These are phyloP conservation scores for Ammospiza caudacuta DNA, from an alignment of 2,113 vertebrate species.

Conservation along the genomic window DNA sequence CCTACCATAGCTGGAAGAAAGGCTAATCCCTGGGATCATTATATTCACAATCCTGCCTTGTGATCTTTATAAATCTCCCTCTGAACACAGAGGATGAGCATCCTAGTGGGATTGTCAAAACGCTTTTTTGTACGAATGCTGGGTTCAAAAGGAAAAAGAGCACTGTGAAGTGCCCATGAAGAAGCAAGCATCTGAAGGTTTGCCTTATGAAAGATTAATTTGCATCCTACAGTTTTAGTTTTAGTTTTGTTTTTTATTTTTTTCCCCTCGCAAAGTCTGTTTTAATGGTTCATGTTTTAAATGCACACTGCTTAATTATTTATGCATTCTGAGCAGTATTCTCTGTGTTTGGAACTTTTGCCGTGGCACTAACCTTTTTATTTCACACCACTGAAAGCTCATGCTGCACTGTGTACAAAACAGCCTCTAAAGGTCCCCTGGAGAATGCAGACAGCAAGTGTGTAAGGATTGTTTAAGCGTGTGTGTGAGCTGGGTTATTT, in stretches of 20 bases:
- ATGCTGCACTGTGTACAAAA: not conserved
- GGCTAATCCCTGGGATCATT: constrained; percentile 47
- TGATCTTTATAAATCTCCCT: constrained; percentile 57
- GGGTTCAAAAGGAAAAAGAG: constrained; percentile 43
- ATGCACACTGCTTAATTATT: constrained; percentile 26
- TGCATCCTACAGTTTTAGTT: not conserved
- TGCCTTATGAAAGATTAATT: constrained; percentile 51
- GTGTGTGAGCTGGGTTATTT: not conserved
- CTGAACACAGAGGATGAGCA: constrained; percentile 46
- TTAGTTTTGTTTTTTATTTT: not conserved
- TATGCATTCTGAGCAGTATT: not conserved
- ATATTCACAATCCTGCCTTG: constrained; percentile 50
- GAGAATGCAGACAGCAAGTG: not conserved
- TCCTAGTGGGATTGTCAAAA: constrained; percentile 52
- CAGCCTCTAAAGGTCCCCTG: not conserved
- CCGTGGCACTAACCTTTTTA: not conserved
- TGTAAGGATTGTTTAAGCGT: not conserved
- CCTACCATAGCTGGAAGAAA: constrained; percentile 18
- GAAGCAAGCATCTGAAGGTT: constrained; percentile 10
- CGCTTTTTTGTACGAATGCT: not conserved
- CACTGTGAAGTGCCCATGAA: not conserved
- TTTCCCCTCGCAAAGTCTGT: not conserved
- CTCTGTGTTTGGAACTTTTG: constrained; percentile 10
- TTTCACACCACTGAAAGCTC: constrained; percentile 25
- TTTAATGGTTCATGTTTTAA: constrained; percentile 37